Conservation (phyloP, 2,797 vertebrate species). For the Lophius americanus region DNA sequence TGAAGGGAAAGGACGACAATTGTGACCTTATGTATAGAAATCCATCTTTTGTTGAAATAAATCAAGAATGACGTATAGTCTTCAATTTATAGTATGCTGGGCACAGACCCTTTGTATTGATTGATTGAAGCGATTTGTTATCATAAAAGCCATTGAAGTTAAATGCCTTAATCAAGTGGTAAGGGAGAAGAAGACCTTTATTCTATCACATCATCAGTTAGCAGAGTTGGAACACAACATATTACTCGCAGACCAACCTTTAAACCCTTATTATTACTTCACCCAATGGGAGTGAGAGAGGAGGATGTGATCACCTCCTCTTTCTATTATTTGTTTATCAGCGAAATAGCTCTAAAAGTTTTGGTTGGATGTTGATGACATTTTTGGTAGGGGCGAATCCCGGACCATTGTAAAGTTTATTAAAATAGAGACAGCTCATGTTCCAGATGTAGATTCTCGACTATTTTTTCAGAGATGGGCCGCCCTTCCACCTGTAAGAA, state of each 20-base stretch:
- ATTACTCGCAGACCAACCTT: not conserved
- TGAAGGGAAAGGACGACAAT: constrained; percentile 29
- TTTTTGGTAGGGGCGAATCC: too few species aligned
- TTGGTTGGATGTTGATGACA: too few species aligned
- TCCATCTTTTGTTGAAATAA: constrained; percentile 49
- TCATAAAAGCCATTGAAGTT: not conserved
- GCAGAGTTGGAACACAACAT: too few species aligned
- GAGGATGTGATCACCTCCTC: too few species aligned
- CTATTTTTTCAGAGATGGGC: too few species aligned
- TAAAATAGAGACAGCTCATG: too few species aligned
- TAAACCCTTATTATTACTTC: not conserved
- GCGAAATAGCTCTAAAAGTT: too few species aligned
- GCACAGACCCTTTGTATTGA: not conserved
- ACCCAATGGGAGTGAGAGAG: too few species aligned
- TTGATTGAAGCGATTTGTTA: not conserved
- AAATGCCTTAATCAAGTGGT: not conserved
- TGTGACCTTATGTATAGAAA: constrained; percentile 48
- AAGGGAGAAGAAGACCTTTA: not conserved
- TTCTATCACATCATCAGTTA: too few species aligned
- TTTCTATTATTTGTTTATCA: too few species aligned
- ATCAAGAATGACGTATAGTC: constrained; percentile 42
- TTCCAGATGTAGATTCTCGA: not conserved
- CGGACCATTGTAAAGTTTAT: too few species aligned
- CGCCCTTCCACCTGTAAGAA: too few species aligned
- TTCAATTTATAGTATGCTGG: not conserved